These are phyloP conservation scores for Holothuria glaberrima DNA, from an alignment of 35 echinoderm and acorn worm genomes.

Conservation along the genomic window DNA sequence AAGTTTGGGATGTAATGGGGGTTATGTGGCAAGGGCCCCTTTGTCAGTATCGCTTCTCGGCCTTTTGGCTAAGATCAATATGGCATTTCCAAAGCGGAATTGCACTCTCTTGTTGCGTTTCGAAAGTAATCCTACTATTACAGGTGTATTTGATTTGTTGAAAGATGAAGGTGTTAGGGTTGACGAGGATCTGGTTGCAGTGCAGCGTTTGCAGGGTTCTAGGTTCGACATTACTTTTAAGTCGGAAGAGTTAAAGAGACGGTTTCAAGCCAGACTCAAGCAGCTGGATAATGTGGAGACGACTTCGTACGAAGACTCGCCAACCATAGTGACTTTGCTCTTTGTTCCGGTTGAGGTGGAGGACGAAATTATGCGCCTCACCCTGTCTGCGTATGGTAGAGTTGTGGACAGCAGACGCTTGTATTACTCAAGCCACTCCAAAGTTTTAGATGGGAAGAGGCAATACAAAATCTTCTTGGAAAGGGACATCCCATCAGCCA, in stretches of 20 bases:
- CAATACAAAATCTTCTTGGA: slow-evolving; percentile 9
- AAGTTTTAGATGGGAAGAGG: slow-evolving; percentile 8
- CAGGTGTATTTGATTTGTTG: background rate
- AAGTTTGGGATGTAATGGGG: too few relatives aligned
- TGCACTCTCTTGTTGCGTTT: background rate
- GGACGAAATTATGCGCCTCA: background rate
- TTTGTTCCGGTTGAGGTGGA: slow-evolving; percentile 30
- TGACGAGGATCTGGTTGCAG: background rate
- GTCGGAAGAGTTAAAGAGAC: too few relatives aligned
- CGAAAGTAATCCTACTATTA: background rate
- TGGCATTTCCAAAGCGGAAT: too few relatives aligned
- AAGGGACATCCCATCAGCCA: slow-evolving; percentile 46
- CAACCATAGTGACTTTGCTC: slow-evolving; percentile 32
- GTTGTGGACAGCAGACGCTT: slow-evolving; percentile 1
- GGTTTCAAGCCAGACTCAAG: background rate
- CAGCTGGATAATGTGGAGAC: background rate
- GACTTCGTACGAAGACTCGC: background rate
- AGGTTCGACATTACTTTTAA: background rate
- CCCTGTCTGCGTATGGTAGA: slow-evolving; percentile 30
- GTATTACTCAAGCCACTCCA: background rate
- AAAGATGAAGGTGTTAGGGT: background rate
- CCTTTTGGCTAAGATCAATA: too few relatives aligned
- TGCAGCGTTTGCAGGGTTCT: background rate
- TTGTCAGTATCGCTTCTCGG: too few relatives aligned
- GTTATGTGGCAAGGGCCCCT: too few relatives aligned